Percentiles rank a stretch among this genome's conserved stretches.
phyloP scores from a whole-genome alignment of 2,113 vertebrate species.

The Cromileptes altivelis region DNA sequence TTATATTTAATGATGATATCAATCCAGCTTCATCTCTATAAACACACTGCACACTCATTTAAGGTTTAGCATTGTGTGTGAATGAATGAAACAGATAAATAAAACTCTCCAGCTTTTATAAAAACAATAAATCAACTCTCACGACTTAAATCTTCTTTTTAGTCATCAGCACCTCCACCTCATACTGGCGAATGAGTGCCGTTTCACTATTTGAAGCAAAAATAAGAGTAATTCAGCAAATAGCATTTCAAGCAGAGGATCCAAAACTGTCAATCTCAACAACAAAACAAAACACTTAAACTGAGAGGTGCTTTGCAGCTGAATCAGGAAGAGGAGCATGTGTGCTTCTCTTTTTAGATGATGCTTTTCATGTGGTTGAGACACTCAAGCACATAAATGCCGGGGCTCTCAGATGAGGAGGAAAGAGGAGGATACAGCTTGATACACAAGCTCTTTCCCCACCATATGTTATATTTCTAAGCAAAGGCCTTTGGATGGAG shows the following conservation, averaged over 20 bases:
- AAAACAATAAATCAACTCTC: conserved; percentile 1
- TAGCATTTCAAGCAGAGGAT: conserved; percentile 6
- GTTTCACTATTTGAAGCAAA: conserved; percentile 6
- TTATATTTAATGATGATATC: not conserved
- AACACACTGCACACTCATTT: not conserved
- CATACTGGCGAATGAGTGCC: not conserved
- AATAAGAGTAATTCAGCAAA: not conserved
- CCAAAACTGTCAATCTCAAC: not conserved
- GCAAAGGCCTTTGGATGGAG: not conserved
- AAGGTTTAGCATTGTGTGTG: not conserved
- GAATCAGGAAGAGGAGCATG: not conserved
- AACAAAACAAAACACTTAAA: conserved; percentile 44
- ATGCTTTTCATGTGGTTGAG: conserved; percentile 3
- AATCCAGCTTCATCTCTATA: not conserved
- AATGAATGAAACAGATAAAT: not conserved
- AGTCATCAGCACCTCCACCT: not conserved
- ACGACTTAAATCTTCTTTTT: not conserved
- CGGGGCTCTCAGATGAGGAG: not conserved
- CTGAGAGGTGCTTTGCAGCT: conserved; percentile 1
- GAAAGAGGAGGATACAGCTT: conserved; percentile 7
- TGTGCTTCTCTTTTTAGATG: not conserved
- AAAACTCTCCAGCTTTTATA: not conserved
- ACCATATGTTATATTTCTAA: conserved; percentile 9
- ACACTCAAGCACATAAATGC: conserved; percentile 8
- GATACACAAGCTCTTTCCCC: not conserved